Base-by-base conservation (phyloP, 1,140 invertebrate species). In the Ceratina australensis region DNA sequence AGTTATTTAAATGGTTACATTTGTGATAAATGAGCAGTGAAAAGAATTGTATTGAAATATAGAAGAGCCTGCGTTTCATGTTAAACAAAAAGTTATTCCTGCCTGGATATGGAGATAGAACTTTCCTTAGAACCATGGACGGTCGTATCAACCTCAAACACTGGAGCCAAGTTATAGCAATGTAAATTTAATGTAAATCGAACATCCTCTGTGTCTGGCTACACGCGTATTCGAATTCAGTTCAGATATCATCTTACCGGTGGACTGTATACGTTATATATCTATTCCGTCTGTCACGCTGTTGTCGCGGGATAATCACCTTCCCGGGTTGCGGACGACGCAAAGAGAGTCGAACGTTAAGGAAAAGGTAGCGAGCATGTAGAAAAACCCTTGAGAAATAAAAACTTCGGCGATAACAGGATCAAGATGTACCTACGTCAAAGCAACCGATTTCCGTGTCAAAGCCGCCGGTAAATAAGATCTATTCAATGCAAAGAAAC, bases 131-230 rank as follows among this genome's bases (percentile, higher is more conserved):
- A 3, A 2, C 26, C 26, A 18, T 4, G 63, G n/a, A n/a, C 42
- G 5, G 33, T n/a, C 47, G 49, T 57, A 72, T 72, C 76, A 72
- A 78, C 64, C 68, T 78, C 66, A 26, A 49, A 57, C 50, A 10
- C 22, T 42, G 33, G 57, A 18, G 65, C 2, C 33, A 28, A 52
- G 57, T 77, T 77, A 80, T 80, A 68, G 73, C 73, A 65, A 80
- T 80, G 78, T 80, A 80, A 80, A 80, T 80, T 56, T 69, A 64
- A 80, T 80, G 78, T 77, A 80, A 80, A 80, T 80, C 73, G 73
- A 59, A 71, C 66, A 33, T 76, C 72, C 78, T 64, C 26, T 60
- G 18, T 20, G 28, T 28, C 28, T 60, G 42, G 54, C 52, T 13
- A 20, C 59, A 16, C 56, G 3, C 42, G 49, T 64, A 77, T 76